Percentiles rank a stretch among this genome's conserved stretches.
Evolutionary conservation across 2,113 vertebrate genomes (phyloP).

Genomic region (Amazona guildingii): DNA sequence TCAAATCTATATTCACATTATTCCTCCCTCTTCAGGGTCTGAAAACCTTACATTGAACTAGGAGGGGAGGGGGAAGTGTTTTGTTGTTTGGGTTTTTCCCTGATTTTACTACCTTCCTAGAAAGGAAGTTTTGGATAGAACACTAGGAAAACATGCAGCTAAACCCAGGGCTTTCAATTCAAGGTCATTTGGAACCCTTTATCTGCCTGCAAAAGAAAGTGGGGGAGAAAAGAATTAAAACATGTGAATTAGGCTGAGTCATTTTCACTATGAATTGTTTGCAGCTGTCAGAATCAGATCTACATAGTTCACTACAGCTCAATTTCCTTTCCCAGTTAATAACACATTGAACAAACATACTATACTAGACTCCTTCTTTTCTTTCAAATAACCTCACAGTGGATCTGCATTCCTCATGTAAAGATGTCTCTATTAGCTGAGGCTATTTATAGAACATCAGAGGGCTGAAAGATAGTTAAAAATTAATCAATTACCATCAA

Average conservation of each 20-base stretch:
- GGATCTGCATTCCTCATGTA: slow-evolving; percentile 47
- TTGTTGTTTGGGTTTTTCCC: slow-evolving; percentile 5
- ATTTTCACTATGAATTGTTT: slow-evolving; percentile 69
- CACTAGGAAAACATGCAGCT: not conserved
- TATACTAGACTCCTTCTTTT: slow-evolving; percentile 10
- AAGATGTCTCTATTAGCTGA: slow-evolving; percentile 70
- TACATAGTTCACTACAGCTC: slow-evolving; percentile 59
- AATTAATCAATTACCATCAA: slow-evolving; percentile 66
- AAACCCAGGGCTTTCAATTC: slow-evolving; percentile 25
- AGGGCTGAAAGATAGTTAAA: slow-evolving; percentile 63
- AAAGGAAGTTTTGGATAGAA: not conserved
- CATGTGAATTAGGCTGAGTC: slow-evolving; percentile 66
- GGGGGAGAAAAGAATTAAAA: slow-evolving; percentile 14
- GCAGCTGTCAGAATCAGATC: slow-evolving; percentile 65
- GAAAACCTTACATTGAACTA: not conserved
- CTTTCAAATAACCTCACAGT: slow-evolving; percentile 54
- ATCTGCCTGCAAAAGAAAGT: slow-evolving; percentile 11
- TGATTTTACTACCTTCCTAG: not conserved
- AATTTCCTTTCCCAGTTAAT: slow-evolving; percentile 71
- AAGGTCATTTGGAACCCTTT: slow-evolving; percentile 57
- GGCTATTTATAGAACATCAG: slow-evolving; percentile 68
- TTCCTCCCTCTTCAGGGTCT: not conserved
- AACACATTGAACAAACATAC: slow-evolving; percentile 66
- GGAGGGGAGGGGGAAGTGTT: not conserved
- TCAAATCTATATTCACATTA: slow-evolving; percentile 11